Base-by-base conservation (phyloP, 2,888 invertebrate species). In the Aquatica leii region DNA sequence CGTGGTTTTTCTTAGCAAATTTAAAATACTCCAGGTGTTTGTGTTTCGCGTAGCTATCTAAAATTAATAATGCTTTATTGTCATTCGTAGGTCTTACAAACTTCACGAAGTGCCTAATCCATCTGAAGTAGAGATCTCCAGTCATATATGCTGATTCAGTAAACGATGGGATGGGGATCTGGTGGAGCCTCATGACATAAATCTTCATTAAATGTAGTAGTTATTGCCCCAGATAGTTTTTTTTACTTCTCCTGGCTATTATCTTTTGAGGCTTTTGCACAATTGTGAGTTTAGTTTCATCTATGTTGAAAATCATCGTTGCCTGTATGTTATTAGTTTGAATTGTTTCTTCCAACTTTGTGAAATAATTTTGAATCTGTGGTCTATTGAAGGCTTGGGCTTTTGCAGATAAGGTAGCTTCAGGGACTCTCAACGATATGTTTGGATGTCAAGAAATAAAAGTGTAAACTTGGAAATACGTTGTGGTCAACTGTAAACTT, bases 131-230 rank as follows among this genome's bases (percentile, higher is more conserved):
- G n/a, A n/a, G n/a, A n/a, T n/a, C 11, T 37, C 37, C 37, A 37
- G 37, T 37, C 37, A 37, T 37, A 37, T 37, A 37, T 37, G 37
- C 37, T 37, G 37, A 37, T 37, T 37, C 37, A 37, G 2, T 37
- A 3, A 5, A 37, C 37, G 9, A 37, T 9, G 37, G 37, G 9
- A 37, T 6, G 37, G 9, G 37, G 2, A 37, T 11, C 37, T 37
- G 37, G 37, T 37, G 37, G 11, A 37, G 37, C 37, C 6, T 24
- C 24, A 24, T 24, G 9, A 6, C 31, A 31, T 31, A 31, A 31
- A 31, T 9, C 5, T 31, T 31, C 31, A n/a, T n/a, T n/a, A n/a
- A n/a, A n/a, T n/a, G n/a, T 9, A 31, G 31, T 9, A 9, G 5
- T 31, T 4, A 31, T 31, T 4, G 31, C 31, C 5, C 31, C 31